Evolutionary conservation across 2,888 invertebrate genomes (phyloP).

Genomic region (Netelia virgata): DNA sequence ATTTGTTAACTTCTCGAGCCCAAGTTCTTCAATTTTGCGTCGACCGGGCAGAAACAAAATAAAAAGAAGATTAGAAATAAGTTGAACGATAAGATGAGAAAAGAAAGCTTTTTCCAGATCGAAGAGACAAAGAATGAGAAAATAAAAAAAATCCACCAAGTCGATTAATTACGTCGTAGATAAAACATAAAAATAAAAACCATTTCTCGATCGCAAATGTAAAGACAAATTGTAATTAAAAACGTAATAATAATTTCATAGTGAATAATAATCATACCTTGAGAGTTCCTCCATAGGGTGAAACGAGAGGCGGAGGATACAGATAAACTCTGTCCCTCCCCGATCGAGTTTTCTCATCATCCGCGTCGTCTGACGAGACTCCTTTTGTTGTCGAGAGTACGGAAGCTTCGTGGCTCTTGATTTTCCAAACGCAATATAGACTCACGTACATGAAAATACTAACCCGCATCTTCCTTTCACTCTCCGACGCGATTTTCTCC

Average conservation of each 20-base stretch:
- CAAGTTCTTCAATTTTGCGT: neutral
- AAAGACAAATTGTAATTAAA: neutral
- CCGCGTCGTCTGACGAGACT: constrained; percentile 9
- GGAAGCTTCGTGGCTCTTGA: constrained; percentile 38
- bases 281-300: constrained; percentile 86
- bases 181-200: neutral
- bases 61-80: constrained; percentile 15
- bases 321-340: constrained; percentile 62
- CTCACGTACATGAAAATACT: constrained; percentile 67
- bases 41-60: neutral
- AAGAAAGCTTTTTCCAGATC: constrained; percentile 6
- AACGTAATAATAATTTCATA: neutral
- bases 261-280: constrained; percentile 85
- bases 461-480: constrained; percentile 66
- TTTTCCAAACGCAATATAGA: constrained; percentile 65
- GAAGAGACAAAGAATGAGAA: neutral
- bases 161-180: too few species aligned
- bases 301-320: constrained; percentile 85
- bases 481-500: constrained; percentile 54
- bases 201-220: too few species aligned
- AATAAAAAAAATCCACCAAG: neutral
- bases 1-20: constrained; percentile 45
- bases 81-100: neutral
- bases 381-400: constrained; percentile 1
- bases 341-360: constrained; percentile 66